Evolutionary conservation across 2,797 vertebrate species (phyloP), one percentile per base, ranked within the genome.

Genomic region (Lepilemur septentrionalis): DNA sequence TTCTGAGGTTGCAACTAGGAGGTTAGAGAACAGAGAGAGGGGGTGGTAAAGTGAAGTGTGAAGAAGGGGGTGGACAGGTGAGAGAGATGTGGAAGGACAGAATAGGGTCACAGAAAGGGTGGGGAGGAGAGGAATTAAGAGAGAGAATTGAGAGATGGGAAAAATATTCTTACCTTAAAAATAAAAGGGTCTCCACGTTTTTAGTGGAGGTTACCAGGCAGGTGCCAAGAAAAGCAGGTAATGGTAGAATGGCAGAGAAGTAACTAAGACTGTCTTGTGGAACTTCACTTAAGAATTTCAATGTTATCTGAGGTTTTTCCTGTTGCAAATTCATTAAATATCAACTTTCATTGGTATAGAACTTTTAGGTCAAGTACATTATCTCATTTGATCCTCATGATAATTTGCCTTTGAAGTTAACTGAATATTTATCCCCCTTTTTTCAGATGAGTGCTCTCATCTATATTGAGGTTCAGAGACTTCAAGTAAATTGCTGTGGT

Each of bases 31-130:
- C 95, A 98, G 95, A 89, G 95, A 88, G 76, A 86, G 96, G 95
- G 95, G 95, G 96, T 94, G 97, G 96, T 76, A 95, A 94, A 79
- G 91, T 97, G 88, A 96, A 96, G 95, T 97, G 96, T 96, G 97
- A 95, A 96, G 94, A 91, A 89, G 98, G 95, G 97, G 97, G 97
- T 96, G 97, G 97, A 98, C 97, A 98, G 95, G 92, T 97, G 85
- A 97, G 93, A 65, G 91, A 94, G 94, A 96, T 72, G 32, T 92
- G 82, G 94, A 97, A 93, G 97, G 97, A 98, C 97, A 98, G 97
- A 98, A 98, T 97, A 95, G 97, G 97, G 97, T 97, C 96, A 98
- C 83, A 83, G 83, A 72, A 95, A 89, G 85, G 91, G 55, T 96
- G 94, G 89, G 97, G 78, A 94, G 43, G 67, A 91, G 91, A 84